Base-by-base conservation (phyloP, 2,888 invertebrate species). In the Cecidostiba fungosa region DNA sequence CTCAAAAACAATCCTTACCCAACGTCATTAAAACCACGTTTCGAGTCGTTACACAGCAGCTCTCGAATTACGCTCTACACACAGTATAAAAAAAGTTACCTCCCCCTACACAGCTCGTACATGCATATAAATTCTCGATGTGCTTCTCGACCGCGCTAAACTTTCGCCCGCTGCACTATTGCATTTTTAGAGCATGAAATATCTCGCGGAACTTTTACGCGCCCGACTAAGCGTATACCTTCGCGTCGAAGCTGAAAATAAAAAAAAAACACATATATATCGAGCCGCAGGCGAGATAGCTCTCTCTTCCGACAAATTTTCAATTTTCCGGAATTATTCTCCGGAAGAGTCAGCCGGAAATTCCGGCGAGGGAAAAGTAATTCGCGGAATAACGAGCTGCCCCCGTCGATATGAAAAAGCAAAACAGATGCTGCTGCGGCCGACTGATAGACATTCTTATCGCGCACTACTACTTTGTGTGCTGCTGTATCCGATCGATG, bases 381-480 rank as follows among this genome's bases (percentile, higher is more conserved):
- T 70, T 70, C 39, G 29, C 14, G 54, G 5, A 29, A 39, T 43
- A 72, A 72, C 26, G 50, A 79, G 72, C n/a, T n/a, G n/a, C 70
- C 50, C 43, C 36, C 39, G 54, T n/a, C n/a, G n/a, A n/a, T n/a
- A 82, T 72, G 77, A 82, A 70, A 43, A 77, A 59, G 26, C 59
- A 78, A 72, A 83, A 59, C 78, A 78, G 47, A 43, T 12, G 47
- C 29, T n/a, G n/a, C n/a, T n/a, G 32, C 16, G 26, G n/a, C 0
- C 43, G 73, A 66, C 73, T 83, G 84, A 84, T 84, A 78, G 78
- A 62, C 84, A 84, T 84, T 84, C 84, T 84, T 84, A 84, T 78
- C 73, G 78, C 73, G 73, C n/a, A n/a, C n/a, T n/a, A n/a, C n/a
- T 59, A 66, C 47, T 78, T 84, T 62, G 73, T 47, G 43, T n/a